Base-by-base conservation (phyloP, 1,140 invertebrate species). In the Tachypleus tridentatus region DNA sequence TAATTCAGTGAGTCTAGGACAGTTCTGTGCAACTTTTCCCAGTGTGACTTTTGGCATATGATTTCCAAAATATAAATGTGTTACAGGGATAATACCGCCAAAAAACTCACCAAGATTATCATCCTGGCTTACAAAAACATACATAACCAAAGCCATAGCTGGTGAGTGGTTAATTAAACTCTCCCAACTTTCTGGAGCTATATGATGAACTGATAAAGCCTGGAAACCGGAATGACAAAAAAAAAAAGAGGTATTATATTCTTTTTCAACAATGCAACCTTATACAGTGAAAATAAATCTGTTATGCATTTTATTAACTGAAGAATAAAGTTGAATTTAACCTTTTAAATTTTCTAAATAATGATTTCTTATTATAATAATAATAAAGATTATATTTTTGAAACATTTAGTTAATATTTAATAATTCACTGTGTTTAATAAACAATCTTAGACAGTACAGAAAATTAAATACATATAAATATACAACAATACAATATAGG, bases 11-110 rank as follows among this genome's bases (percentile, higher is more conserved):
- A 57, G 47, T 11, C 56, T 11, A 11, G 56, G 56, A 10, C 56
- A 57, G 47, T 57, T 5, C 47, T 57, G n/a, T 57, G 56, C 56
- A 6, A 57, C 56, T 57, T 57, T 57, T 8, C 4, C 9, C 47
- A 57, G 47, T 57, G 47, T 57, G n/a, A 29, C 5, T 57, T 57
- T 10, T 4, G 56, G 56, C n/a, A 57, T 29, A 57, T 57, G 47
- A 57, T 57, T 57, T 11, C 56, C n/a, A 57, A 57, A 57, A 57
- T 57, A 57, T 57, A 57, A 57, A 57, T 57, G 56, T 11, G 56
- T 57, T 5, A 57, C 8, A 4, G 56, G 56, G 47, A 57, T 57
- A 10, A 11, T 57, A 3, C n/a, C 6, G 47, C 47, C 47, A 9
- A 57, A 57, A 57, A 57, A 57, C 9, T 57, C 10, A 10, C 47